Conservation (phyloP, 2,797 vertebrate species). For the Microctenopoma steveboyesi region DNA sequence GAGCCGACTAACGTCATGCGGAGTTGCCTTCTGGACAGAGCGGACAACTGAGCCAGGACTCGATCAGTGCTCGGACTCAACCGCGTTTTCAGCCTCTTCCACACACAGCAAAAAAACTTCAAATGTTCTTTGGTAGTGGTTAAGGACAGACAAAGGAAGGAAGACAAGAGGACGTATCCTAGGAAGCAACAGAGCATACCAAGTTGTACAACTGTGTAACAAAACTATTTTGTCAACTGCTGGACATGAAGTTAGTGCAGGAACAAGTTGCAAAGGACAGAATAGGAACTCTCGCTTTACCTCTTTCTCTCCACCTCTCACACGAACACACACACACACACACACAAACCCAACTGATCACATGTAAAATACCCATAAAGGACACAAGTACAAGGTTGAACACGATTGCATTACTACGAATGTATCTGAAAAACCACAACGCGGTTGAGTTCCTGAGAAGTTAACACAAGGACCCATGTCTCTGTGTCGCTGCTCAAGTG, state of each 20-base stretch:
- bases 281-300: not conserved
- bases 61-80: constrained; percentile 63
- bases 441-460: constrained; percentile 47
- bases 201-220: not conserved
- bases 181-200: not conserved
- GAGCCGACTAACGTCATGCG: constrained; percentile 78
- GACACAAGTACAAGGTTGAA: constrained; percentile 34
- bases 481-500: constrained; percentile 65
- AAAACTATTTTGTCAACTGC: not conserved
- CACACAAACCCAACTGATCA: not conserved
- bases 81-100: constrained; percentile 59
- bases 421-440: constrained; percentile 31
- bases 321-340: not conserved
- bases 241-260: not conserved
- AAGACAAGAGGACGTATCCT: not conserved
- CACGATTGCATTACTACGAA: constrained; percentile 20
- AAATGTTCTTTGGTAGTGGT: constrained; percentile 25
- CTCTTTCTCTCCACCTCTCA: not conserved
- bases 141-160: constrained; percentile 15
- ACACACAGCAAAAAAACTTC: constrained; percentile 38
- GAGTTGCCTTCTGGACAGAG: constrained; percentile 84
- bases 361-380: not conserved
- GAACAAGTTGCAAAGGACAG: not conserved
- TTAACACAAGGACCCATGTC: constrained; percentile 58
- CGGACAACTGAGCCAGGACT: constrained; percentile 75